Evolutionary conservation across 2,888 invertebrate species (phyloP), one percentile per base, ranked within the genome.

Genomic region (Panopea generosa): DNA sequence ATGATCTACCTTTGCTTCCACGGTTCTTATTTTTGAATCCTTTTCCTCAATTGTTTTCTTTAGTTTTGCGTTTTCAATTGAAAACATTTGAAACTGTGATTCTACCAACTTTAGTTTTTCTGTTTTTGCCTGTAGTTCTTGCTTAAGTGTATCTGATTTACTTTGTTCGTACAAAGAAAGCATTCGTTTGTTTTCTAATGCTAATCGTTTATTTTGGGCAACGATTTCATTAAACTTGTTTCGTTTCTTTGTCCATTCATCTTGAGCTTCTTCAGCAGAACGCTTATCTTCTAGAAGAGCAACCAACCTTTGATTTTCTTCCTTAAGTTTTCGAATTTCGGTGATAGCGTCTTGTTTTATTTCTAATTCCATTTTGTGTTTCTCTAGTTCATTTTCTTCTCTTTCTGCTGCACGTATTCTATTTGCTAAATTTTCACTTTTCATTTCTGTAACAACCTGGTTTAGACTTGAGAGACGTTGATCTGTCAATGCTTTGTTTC

Each of bases 341-440:
- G 66, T 76, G 14, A 80, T 76, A 14, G 80, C 80, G 47, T 80
- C 80, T 63, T 80, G 80, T 52, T 80, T 80, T 20, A 80, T 80
- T 68, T 80, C 80, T n/a, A 80, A 47, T 60, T 80, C 80, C 24
- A 80, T 47, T 52, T 61, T 66, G 26, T 80, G 68, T 55, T 71
- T 80, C 52, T 77, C 80, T 27, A 80, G 53, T 55, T 80, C 80
- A 59, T 80, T 80, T 55, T 77, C 73, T 63, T 80, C 80, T 22
- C 63, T 69, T 26, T 80, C 76, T 26, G 80, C 80, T 16, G 76
- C 73, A 16, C 80, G 69, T 9, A 80, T 52, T 27, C 80, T 40
- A 47, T 80, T 80, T 2, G 76, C 73, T 20, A 80, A 52, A 24
- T 80, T 80, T 71, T 80, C 80, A 49, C 70, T 77, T 63, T 80